Evolutionary conservation across 2,888 invertebrate species (phyloP).

Genomic region (Seira ritae): DNA sequence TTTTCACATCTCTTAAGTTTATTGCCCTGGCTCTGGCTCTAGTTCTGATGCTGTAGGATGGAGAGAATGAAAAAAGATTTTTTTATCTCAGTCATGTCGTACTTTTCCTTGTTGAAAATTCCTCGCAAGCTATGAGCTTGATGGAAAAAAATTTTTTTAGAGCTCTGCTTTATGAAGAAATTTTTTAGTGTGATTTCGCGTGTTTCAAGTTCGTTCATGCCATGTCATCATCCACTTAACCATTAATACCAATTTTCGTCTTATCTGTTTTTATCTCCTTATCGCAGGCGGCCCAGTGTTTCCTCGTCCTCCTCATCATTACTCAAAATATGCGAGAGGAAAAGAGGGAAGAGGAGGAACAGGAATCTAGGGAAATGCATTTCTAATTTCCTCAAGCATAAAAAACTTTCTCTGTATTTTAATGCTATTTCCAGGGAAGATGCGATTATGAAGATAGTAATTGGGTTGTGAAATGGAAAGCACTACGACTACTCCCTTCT

Average conservation of each 20-base stretch:
- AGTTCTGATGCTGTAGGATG: not conserved
- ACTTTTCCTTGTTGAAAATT: constrained; percentile 8
- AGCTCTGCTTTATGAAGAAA: constrained; percentile 24
- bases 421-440: not conserved
- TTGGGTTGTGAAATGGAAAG: not conserved
- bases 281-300: not conserved
- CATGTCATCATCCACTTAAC: not conserved
- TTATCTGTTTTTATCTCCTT: constrained; percentile 30
- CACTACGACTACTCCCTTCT: no score
- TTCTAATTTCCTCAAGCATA: not conserved
- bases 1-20: no score
- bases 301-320: not conserved
- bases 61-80: not conserved
- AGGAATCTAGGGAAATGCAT: not conserved
- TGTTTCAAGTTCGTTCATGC: not conserved
- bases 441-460: not conserved
- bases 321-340: not conserved
- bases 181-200: constrained; percentile 48
- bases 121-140: constrained; percentile 7
- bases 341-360: not conserved
- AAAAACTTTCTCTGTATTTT: not conserved
- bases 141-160: not conserved
- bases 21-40: no score
- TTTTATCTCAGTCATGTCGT: not conserved
- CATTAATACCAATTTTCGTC: constrained; percentile 1